A percentile compares a stretch with the other conserved stretches of the same genome.
Evolutionary conservation across 2,888 invertebrate species (phyloP).

Genomic region (Cheiracanthium punctorium): DNA sequence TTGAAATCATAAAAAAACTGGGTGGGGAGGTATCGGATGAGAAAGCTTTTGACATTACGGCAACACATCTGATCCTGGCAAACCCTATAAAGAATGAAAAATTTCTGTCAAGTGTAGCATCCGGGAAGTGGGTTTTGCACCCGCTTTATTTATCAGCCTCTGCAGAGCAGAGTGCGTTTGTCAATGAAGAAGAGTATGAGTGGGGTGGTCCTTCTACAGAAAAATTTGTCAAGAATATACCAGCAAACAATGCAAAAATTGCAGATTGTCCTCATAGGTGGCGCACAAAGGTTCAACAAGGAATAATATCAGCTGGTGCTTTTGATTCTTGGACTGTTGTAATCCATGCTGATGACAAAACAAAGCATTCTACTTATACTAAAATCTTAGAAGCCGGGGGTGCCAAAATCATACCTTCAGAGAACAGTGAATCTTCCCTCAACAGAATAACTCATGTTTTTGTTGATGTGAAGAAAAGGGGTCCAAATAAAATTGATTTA

Average conservation of each 20-base stretch:
- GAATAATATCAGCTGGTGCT: slow-evolving; percentile 76
- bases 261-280: slow-evolving; percentile 79
- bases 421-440: slow-evolving; percentile 79
- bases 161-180: slow-evolving; percentile 80
- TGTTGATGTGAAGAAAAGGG: slow-evolving; percentile 79
- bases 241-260: slow-evolving; percentile 72
- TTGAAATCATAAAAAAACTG: slow-evolving; percentile 79
- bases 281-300: slow-evolving; percentile 80
- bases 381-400: slow-evolving; percentile 87
- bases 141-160: slow-evolving; percentile 85
- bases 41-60: slow-evolving; percentile 80
- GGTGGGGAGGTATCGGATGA: slow-evolving; percentile 82
- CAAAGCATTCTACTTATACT: slow-evolving; percentile 81
- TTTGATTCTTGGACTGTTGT: slow-evolving; percentile 77
- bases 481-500: slow-evolving; percentile 78
- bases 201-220: slow-evolving; percentile 84
- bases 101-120: slow-evolving; percentile 88
- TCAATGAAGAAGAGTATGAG: slow-evolving; percentile 88
- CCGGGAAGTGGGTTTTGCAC: slow-evolving; percentile 93
- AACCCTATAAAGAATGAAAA: slow-evolving; percentile 88
- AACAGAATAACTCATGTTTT: slow-evolving; percentile 84
- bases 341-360: slow-evolving; percentile 80
- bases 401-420: slow-evolving; percentile 81
- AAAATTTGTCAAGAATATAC: slow-evolving; percentile 56
- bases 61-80: slow-evolving; percentile 87